These are phyloP conservation scores for Takifugu ocellatus DNA, from an alignment of 2,797 vertebrate species.

Conservation along the genomic window DNA sequence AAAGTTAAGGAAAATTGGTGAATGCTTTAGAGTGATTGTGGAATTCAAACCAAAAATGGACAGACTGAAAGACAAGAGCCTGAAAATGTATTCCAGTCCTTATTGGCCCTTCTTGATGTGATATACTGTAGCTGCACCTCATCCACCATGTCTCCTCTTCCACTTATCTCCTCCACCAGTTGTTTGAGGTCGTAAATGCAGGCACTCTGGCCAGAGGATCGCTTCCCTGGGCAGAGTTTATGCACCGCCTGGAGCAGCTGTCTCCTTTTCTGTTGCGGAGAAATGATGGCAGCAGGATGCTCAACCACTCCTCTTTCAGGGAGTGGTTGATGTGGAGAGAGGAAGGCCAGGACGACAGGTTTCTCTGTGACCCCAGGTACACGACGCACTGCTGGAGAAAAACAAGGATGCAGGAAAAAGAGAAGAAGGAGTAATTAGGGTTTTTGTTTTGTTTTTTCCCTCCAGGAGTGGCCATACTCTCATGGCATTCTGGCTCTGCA, in stretches of 20 bases:
- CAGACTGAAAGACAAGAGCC: too few species aligned
- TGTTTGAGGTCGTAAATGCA: constrained; percentile 86
- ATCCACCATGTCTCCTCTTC: background rate
- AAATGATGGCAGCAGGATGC: constrained; percentile 91
- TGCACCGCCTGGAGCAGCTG: constrained; percentile 91
- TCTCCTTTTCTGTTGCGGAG: constrained; percentile 89
- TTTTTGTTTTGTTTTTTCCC: constrained; percentile 7
- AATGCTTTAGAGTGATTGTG: too few species aligned
- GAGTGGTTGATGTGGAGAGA: constrained; percentile 99
- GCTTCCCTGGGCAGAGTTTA: constrained; percentile 91
- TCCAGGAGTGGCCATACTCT: constrained; percentile 92
- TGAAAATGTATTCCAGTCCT: too few species aligned
- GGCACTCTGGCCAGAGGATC: constrained; percentile 81
- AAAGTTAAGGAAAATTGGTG: too few species aligned
- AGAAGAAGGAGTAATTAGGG: background rate
- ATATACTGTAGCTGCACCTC: background rate
- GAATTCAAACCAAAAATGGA: too few species aligned
- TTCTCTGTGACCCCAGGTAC: constrained; percentile 96
- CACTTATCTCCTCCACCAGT: constrained; percentile 24
- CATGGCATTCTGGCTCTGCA: constrained; percentile 96
- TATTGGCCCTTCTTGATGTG: background rate
- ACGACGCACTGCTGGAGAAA: background rate
- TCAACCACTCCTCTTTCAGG: constrained; percentile 94
- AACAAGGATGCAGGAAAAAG: background rate
- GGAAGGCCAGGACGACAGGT: constrained; percentile 95